Evolutionary conservation across 2,113 vertebrate genomes (phyloP), one percentile per base, ranked within the genome.

Genomic region (Halcyon malimbica): DNA sequence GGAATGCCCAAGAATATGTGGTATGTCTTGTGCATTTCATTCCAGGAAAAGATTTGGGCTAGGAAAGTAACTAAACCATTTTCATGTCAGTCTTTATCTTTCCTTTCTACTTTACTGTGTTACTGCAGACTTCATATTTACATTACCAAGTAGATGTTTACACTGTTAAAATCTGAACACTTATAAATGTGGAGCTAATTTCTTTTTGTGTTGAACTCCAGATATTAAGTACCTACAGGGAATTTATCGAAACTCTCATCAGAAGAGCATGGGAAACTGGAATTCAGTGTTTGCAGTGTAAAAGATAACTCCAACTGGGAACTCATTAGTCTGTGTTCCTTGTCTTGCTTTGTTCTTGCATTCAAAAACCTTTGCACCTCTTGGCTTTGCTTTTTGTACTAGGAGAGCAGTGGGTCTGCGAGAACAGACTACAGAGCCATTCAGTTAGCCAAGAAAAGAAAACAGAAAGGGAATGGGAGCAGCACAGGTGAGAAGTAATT

Each of bases 401-500:
- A 99, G 99, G 99, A 99, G 84, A 99, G 99, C 85, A 98, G 99
- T 89, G 99, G 99, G 67, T 99, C 99, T 70, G 99, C 99, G 3
- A 98, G 99, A 97, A 99, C 99, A 13, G 99, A 99, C 97, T 99
- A 99, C 97, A 99, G 99, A 98, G 99, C 99, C 82, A 99, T 99
- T 97, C 99, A 99, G 94, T 97, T 99, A 90, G 99, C 98, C 94
- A 99, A 99, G 98, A 98, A 98, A 95, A 99, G 98, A 96, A 98
- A 98, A 95, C 99, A 99, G 89, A 99, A 98, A 97, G 98, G 98
- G 94, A 96, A 97, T 75, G 97, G 96, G 42, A 97, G 92, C 95
- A 96, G 96, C 46, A 93, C 98, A 94, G 99, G 99, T 99, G 97
- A 98, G 95, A 94, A 96, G 31, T 50, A 2, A 37, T 91, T 87